Base-by-base conservation (phyloP, 2,888 invertebrate species). In the Euplagia quadripunctaria region DNA sequence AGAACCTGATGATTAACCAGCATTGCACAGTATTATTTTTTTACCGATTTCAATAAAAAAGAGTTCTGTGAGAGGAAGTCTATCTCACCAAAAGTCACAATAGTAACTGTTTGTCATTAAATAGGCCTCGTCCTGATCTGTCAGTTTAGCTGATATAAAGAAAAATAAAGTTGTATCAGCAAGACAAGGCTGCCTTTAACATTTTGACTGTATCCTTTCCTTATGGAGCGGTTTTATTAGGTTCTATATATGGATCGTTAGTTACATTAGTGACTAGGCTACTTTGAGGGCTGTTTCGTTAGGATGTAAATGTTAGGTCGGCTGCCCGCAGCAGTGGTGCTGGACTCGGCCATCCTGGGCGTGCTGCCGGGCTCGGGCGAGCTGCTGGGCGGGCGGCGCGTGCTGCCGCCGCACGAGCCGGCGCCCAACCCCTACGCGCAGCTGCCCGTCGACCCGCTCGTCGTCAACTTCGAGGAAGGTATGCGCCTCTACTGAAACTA, bases 401-500 rank as follows among this genome's bases (percentile, higher is more conserved):
- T 94, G 81, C 84, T 93, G 79, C 88, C 90, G 31, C 90, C 79
- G 79, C 91, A 90, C 85, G 81, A 86, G 31, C 88, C 89, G 70
- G 82, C 89, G 75, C 90, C 89, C 80, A 88, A 87, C 83, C 90
- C 93, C 7, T 93, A 94, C 89, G 93, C 93, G 75, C 91, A 93
- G 64, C 82, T 95, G 81, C 96, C 97, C 68, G 97, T 97, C 80
- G 97, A 97, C 90, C 97, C 97, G 63, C 96, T 98, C 86, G 97
- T 97, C 88, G 97, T 97, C 90, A 97, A 97, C 96, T 97, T 97
- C 94, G 97, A 97, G 96, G 97, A 97, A 97, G 97, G 97, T 97
- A 97, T 97, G 97, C 97, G 97, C 91, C 96, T 97, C 94, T 97
- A 97, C 96, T 97, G 97, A 96, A 92, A 92, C 88, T 91, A 91